Percentiles rank a stretch among this genome's conserved stretches.
phyloP scores from a whole-genome alignment of 2,797 vertebrate species.

The Eulemur coronatus region DNA sequence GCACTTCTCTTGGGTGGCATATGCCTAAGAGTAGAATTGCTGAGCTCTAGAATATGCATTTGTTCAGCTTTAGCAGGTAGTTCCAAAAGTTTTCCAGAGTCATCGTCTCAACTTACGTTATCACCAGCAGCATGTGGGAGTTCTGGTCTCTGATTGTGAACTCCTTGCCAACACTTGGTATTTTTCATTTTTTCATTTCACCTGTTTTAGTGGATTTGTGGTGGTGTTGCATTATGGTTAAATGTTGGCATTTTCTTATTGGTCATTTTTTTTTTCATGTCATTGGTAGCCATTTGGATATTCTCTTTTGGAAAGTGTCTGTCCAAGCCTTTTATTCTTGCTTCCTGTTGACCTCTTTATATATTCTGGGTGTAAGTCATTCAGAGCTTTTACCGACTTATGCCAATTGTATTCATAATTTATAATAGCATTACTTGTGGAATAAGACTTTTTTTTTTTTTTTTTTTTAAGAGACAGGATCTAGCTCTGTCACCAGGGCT shows the following conservation, averaged over 20 bases:
- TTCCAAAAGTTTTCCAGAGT: conserved; percentile 19
- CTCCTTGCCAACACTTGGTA: background rate
- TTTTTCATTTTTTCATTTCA: conserved; percentile 43
- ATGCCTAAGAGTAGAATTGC: background rate
- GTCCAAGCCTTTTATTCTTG: background rate
- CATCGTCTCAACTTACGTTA: background rate
- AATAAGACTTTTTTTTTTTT: background rate
- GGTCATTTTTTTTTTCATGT: background rate
- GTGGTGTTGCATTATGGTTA: conserved; percentile 22
- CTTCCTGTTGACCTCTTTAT: background rate
- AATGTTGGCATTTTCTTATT: background rate
- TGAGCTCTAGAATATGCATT: background rate
- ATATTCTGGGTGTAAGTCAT: background rate
- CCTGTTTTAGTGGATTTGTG: background rate
- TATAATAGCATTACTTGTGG: background rate
- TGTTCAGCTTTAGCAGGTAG: conserved; percentile 34
- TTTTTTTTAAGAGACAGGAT: background rate
- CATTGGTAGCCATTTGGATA: background rate
- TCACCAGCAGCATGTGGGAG: background rate
- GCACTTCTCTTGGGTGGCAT: background rate
- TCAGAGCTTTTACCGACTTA: conserved; percentile 30
- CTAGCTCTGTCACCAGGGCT: background rate
- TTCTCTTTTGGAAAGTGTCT: background rate
- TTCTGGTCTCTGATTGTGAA: conserved; percentile 26
- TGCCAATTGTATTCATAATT: background rate